These are phyloP conservation scores for Felis chaus DNA, from an alignment of 2,113 vertebrate genomes.

Conservation along the genomic window DNA sequence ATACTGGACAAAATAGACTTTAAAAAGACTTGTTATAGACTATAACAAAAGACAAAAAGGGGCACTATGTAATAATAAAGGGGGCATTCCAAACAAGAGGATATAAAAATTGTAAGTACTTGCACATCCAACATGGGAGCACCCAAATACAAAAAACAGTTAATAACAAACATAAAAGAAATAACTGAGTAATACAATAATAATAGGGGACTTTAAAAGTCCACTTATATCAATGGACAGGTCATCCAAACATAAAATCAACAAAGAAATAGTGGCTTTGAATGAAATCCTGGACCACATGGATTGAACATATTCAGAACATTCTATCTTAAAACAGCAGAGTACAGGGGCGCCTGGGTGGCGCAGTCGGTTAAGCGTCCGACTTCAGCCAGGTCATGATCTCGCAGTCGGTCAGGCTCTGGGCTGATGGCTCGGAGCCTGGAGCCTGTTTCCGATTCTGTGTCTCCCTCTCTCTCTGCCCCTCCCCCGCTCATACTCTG, in stretches of 20 bases:
- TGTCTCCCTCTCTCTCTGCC: no score
- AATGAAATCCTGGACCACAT: not conserved
- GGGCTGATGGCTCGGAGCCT: no score
- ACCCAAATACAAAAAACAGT: not conserved
- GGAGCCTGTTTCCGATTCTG: no score
- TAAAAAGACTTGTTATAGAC: not conserved
- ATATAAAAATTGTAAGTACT: not conserved
- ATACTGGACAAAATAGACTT: not conserved
- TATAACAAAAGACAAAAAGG: not conserved
- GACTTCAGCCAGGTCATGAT: no score
- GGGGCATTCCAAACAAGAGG: not conserved
- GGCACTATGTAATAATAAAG: not conserved
- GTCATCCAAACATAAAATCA: not conserved
- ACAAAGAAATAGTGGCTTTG: not conserved
- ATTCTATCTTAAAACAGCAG: not conserved
- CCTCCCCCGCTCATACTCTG: no score
- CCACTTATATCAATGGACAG: not conserved
- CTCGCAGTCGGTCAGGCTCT: no score
- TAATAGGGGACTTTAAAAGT: not conserved
- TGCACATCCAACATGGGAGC: not conserved
- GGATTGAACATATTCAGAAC: not conserved
- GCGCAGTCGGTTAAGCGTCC: no score
- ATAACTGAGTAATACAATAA: not conserved
- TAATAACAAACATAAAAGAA: not conserved
- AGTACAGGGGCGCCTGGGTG: not conserved